phyloP scores from a whole-genome alignment of 1,140 invertebrate species.

The Drosophila leontia region DNA sequence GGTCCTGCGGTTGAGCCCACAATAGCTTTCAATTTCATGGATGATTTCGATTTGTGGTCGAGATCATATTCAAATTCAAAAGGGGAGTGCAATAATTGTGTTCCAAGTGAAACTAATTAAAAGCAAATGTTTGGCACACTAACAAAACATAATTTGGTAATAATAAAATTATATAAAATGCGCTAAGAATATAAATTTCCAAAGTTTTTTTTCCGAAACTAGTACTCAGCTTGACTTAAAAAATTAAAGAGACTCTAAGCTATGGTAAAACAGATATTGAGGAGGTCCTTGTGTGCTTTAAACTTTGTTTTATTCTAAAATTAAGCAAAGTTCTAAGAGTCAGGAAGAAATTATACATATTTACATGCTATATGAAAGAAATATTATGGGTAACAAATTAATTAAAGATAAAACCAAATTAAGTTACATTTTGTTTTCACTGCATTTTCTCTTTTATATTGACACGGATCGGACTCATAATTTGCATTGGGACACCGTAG shows the following conservation, averaged over 20 bases:
- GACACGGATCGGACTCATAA: constrained; percentile 3
- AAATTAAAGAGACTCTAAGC: not conserved
- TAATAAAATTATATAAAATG: not conserved
- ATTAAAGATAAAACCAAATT: not conserved
- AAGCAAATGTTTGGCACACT: not conserved
- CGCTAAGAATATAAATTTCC: not conserved
- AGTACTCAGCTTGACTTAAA: not conserved
- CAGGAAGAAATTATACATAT: too few relatives aligned
- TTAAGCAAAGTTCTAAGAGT: too few relatives aligned
- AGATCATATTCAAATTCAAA: not conserved
- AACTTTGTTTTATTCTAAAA: too few relatives aligned
- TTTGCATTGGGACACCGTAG: constrained; percentile 17
- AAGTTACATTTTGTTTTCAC: not conserved
- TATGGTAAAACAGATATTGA: not conserved
- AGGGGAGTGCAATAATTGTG: not conserved
- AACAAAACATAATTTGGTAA: not conserved
- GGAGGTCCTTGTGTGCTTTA: not conserved
- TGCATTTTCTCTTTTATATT: not conserved
- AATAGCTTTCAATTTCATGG: constrained; percentile 5
- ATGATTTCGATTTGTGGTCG: constrained; percentile 1
- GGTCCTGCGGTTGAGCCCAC: constrained; percentile 4
- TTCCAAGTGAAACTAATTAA: not conserved
- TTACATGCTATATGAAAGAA: too few relatives aligned
- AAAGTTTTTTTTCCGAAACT: not conserved
- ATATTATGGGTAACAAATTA: too few relatives aligned